Base-by-base conservation (phyloP, 2,888 invertebrate species). In the Leucania comma region DNA sequence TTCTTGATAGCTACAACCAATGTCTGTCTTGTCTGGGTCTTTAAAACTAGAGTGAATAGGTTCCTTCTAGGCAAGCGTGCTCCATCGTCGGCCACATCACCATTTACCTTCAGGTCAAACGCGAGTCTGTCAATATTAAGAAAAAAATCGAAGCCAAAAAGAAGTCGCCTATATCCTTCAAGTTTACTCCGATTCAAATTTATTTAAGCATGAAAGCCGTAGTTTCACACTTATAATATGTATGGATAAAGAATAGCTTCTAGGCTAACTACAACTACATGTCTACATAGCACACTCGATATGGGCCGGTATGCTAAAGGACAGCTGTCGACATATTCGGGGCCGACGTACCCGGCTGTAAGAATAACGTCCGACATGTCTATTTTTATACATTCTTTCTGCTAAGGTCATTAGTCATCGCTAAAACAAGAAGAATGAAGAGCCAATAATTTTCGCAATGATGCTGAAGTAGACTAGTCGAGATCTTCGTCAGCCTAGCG, bases 301-400 rank as follows among this genome's bases (percentile, higher is more conserved):
- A 68, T 20, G 20, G 20, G 17, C 38, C 29, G n/a, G 22, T 26
- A 56, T n/a, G 53, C 53, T 56, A 42, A 20, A 76, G 14, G 32
- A 35, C 20, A 61, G 24, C 42, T 61, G 60, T 58, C 38, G 32
- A 42, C 26, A 62, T 48, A 53, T 58, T 53, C 35, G 32, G 38
- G 51, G 61, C 71, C 24, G 60, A 61, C 50, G 69, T 57, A 68
- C 69, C 38, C 59, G 22, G 68, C 48, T 74, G 73, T 76, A 10
- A 74, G 50, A 54, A 68, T 51, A 61, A 46, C 35, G 17, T 48
- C 8, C 22, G 42, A 60, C 24, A 57, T n/a, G 38, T 48, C n/a
- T 75, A 73, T 73, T 68, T 73, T 75, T 75, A 35, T 59, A 48
- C 9, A 63, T 50, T 57, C 26, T n/a, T 1, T 59, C 24, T 50